Conservation (phyloP, 2,113 vertebrate genomes). For the Albula glossodonta region DNA sequence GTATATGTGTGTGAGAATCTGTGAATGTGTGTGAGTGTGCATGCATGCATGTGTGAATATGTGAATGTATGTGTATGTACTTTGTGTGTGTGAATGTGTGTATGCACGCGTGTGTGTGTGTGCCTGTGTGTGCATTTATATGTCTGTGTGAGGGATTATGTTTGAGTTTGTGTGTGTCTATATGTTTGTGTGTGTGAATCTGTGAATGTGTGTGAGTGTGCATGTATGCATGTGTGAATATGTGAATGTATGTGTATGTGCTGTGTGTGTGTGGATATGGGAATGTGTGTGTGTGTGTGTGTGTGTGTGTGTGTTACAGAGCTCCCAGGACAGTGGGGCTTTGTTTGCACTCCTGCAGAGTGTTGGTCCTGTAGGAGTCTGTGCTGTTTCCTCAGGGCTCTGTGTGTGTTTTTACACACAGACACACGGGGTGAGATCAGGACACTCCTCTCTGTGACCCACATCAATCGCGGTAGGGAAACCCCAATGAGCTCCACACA, state of each 20-base stretch:
- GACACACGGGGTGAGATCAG: background rate
- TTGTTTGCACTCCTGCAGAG: background rate
- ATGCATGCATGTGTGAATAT: too few species aligned
- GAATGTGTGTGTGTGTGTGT: background rate
- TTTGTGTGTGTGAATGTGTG: too few species aligned
- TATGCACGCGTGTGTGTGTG: too few species aligned
- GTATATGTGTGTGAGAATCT: too few species aligned
- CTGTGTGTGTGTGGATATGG: too few species aligned
- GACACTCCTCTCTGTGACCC: background rate
- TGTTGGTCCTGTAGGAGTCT: background rate
- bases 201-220: background rate
- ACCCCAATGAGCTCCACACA: background rate
- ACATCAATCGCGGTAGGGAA: background rate
- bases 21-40: too few species aligned
- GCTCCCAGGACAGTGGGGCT: background rate
- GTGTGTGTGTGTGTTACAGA: background rate
- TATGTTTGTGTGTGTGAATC: constrained; percentile 51
- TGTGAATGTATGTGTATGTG: background rate
- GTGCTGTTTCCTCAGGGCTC: background rate
- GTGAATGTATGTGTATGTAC: too few species aligned
- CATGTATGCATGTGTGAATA: background rate
- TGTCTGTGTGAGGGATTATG: background rate
- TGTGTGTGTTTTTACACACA: background rate
- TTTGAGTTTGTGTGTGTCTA: background rate
- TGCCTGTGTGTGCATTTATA: background rate